A percentile compares a stretch with the other conserved stretches of the same genome.
phyloP scores from a whole-genome alignment of 2,113 vertebrate species.

The Hemicordylus capensis region DNA sequence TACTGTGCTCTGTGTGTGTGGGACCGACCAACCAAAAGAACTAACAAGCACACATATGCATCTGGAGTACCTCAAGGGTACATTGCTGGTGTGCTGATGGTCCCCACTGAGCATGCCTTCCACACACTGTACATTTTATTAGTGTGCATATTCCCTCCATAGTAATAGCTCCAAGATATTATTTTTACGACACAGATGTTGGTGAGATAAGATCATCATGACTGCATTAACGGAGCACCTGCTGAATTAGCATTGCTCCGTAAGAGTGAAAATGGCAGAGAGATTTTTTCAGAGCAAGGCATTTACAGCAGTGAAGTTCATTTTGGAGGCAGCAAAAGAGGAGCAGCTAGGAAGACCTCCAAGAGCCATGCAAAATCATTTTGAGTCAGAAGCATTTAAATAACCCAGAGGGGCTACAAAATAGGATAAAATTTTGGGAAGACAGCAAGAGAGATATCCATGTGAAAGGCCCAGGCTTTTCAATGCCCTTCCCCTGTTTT shows the following conservation, averaged over 20 bases:
- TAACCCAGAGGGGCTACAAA: not conserved
- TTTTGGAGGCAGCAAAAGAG: not conserved
- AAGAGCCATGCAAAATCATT: not conserved
- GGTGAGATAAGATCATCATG: slow-evolving; percentile 58
- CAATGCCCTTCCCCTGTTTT: too few relatives aligned
- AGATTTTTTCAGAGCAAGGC: slow-evolving; percentile 31
- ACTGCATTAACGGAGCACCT: slow-evolving; percentile 50
- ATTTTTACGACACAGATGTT: slow-evolving; percentile 51
- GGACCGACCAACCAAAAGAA: not conserved
- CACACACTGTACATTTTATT: slow-evolving; percentile 1
- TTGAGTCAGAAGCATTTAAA: not conserved
- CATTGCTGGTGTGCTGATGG: too few relatives aligned
- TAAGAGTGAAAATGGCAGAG: slow-evolving; percentile 28
- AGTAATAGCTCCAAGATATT: slow-evolving; percentile 34
- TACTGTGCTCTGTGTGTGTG: not conserved
- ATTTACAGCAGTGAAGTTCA: slow-evolving; percentile 18
- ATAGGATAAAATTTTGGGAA: not conserved
- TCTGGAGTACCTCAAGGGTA: not conserved
- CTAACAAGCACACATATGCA: not conserved
- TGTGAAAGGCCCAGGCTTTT: not conserved
- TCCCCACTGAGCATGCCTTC: slow-evolving; percentile 31
- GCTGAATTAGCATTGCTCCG: slow-evolving; percentile 45
- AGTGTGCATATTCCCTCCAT: slow-evolving; percentile 19
- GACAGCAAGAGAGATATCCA: not conserved
- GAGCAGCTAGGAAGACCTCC: slow-evolving; percentile 22